Percentiles rank a stretch among this genome's conserved stretches.
phyloP scores from a whole-genome alignment of 1,140 invertebrate genomes.

The Drosophila rhopaloa region DNA sequence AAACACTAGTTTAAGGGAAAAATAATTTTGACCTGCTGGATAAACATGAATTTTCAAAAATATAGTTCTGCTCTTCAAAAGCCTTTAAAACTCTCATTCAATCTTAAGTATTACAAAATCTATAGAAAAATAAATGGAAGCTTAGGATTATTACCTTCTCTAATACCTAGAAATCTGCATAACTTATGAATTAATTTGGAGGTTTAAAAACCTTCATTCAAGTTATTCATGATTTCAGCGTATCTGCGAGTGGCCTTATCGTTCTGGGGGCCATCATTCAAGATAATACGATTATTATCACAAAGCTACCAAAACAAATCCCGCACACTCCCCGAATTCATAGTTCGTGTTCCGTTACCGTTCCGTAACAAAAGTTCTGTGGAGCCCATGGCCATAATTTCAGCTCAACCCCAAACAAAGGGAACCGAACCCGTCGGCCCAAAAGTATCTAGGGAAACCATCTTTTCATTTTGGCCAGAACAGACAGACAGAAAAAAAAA shows the following conservation, averaged over 20 bases:
- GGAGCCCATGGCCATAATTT: slow-evolving; percentile 56
- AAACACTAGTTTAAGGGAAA: no score
- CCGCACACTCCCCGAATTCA: neutral
- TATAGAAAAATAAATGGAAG: no score
- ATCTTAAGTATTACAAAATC: no score
- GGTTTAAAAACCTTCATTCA: slow-evolving; percentile 10
- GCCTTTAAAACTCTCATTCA: no score
- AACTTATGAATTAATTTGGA: neutral
- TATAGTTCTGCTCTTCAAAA: no score
- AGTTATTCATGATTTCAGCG: neutral
- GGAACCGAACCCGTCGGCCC: slow-evolving; percentile 7
- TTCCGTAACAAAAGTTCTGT: slow-evolving; percentile 18
- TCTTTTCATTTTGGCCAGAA: slow-evolving; percentile 15
- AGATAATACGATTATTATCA: slow-evolving; percentile 33
- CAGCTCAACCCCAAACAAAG: slow-evolving; percentile 41
- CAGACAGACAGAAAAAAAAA: neutral
- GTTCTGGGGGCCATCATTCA: slow-evolving; percentile 2
- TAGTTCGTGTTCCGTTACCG: slow-evolving; percentile 19
- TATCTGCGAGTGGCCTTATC: slow-evolving; percentile 8
- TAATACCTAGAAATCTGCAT: no score
- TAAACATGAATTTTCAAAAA: no score
- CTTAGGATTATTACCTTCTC: neutral
- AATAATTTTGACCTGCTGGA: no score
- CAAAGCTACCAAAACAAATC: slow-evolving; percentile 26
- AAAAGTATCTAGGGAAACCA: slow-evolving; percentile 47